These are phyloP conservation scores for Chrysolophus pictus DNA, from an alignment of 2,797 vertebrate species.

Conservation along the genomic window DNA sequence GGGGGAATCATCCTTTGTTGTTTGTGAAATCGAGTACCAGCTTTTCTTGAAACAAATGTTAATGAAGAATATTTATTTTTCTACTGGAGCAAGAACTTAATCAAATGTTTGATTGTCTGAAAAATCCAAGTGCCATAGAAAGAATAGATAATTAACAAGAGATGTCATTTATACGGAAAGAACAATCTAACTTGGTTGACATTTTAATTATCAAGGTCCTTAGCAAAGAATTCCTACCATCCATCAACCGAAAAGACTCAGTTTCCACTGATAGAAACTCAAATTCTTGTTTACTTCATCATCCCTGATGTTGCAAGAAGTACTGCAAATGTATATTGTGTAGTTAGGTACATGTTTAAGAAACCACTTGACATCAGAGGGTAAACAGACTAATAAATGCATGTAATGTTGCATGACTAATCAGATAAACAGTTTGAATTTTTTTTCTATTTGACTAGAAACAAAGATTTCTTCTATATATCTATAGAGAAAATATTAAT, in stretches of 20 bases:
- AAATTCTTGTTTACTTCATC: neutral
- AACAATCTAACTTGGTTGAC: neutral
- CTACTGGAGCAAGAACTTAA: neutral
- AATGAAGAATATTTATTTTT: slow-evolving; percentile 36
- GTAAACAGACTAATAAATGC: neutral
- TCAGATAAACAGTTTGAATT: neutral
- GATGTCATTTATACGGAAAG: neutral
- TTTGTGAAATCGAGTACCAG: neutral
- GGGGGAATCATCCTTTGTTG: neutral
- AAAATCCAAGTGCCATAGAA: slow-evolving; percentile 1
- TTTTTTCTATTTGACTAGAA: neutral
- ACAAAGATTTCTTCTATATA: neutral
- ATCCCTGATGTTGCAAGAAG: neutral
- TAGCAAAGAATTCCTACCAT: neutral
- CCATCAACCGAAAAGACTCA: neutral
- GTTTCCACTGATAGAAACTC: neutral
- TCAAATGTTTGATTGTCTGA: neutral
- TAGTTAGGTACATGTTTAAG: neutral
- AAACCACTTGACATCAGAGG: neutral
- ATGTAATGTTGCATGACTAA: neutral
- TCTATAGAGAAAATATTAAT: neutral
- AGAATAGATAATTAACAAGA: slow-evolving; percentile 29
- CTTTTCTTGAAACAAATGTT: neutral
- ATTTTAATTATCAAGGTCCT: slow-evolving; percentile 6
- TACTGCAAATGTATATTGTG: neutral